Evolutionary conservation across 1,140 invertebrate species (phyloP), one percentile per base, ranked within the genome.

Genomic region (Oscheius sp.): DNA sequence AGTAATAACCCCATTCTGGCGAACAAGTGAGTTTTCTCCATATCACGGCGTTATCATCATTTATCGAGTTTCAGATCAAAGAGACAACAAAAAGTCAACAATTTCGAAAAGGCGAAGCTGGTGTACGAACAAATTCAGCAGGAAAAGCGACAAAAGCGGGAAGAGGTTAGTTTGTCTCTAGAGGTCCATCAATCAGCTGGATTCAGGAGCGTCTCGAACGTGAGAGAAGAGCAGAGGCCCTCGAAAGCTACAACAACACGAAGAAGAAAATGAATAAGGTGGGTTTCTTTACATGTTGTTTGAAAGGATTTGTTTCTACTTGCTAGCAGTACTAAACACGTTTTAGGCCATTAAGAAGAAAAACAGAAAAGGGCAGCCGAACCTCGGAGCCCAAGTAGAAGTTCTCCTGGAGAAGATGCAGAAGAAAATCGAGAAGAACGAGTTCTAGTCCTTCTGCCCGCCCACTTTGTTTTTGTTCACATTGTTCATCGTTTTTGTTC

Each of bases 191-290:
- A 55, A 20, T 13, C 49, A 13, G 7, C 28, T n/a, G n/a, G n/a
- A n/a, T 55, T 55, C 23, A 55, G 49, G 23, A 7, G 4, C 7
- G 23, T 13, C 7, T 23, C 28, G 36, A 42, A 3, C 63, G 34
- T 23, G 36, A 65, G 35, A n/a, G n/a, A n/a, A 13, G 63, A 42
- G 63, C 13, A 26, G 36, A 65, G 63, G 63, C 63, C 10, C 13
- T 65, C n/a, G 32, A 38, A 10, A 23, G 2, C 3, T 42, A 42
- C 35, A 38, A 65, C 7, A 34, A 65, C 2, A 65, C 4, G 3
- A 65, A 65, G 26, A 35, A 65, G 63, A 65, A 65, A 38, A 65
- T 42, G 63, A 65, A 65, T 28, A n/a, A 42, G 63, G 63, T 65
- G 20, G 15, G 7, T 29, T 62, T 62, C 18, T 32, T 29, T 10